Base-by-base conservation (phyloP, 1,140 invertebrate species). In the Tetraneura akinire region DNA sequence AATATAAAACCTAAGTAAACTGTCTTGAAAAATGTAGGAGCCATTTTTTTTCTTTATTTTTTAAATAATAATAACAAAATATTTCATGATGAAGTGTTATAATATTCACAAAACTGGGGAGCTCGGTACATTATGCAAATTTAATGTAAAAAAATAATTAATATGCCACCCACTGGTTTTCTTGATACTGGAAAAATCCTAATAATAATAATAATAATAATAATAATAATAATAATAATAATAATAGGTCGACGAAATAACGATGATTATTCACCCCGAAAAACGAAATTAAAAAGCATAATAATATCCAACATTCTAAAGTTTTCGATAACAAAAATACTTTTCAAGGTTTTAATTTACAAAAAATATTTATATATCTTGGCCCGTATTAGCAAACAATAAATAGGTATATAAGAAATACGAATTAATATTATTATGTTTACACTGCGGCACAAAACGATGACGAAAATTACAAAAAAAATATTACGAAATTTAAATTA, bases 71-170 rank as follows among this genome's bases (percentile, higher is more conserved):
- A 73, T 32, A 73, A 37, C 51, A 53, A 53, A 73, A 73, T 73
- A 73, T 73, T 73, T 53, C 51, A 14, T 21, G 70, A 73, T 26
- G 32, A 73, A 73, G 70, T 73, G 26, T 73, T 73, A 73, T 73
- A 73, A 73, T 73, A 73, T 73, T 73, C 51, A 37, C 70, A 10
- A 10, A 53, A 47, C 18, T 14, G 3, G 23, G 49, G 70, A 8
- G 8, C 23, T 18, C 16, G 1, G 53, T 37, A 73, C 47, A 37
- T 53, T 73, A 73, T 73, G 70, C 51, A 73, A 73, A 73, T 73
- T 73, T 73, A 32, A 73, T 53, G 70, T 51, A 37, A 53, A 73
- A 73, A 73, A 73, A 53, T 73, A 73, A 73, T 73, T 73, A 73
- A 73, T 73, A 18, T 37, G 32, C 70, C 70, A 51, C 70, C 47